A percentile compares a stretch with the other conserved stretches of the same genome.
Conservation (phyloP, 2,888 invertebrate genomes). For the Diploptera punctata region DNA sequence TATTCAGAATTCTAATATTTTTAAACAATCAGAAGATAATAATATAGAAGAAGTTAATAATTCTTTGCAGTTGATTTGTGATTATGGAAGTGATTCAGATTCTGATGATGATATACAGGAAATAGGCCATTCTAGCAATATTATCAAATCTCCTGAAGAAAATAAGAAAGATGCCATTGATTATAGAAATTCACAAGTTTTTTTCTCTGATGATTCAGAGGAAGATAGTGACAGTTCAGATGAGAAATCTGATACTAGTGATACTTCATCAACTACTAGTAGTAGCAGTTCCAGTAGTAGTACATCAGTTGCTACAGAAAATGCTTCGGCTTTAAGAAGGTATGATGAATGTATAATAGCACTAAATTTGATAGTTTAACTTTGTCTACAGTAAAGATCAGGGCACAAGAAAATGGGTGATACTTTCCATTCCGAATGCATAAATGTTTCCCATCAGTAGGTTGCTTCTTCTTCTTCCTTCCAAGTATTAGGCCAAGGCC, state of each 20-base stretch:
- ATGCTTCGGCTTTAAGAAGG: neutral
- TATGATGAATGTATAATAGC: neutral
- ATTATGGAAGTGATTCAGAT: constrained; percentile 27
- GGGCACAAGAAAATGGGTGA: too few species aligned
- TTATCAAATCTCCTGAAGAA: neutral
- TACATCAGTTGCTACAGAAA: constrained; percentile 7
- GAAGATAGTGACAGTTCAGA: neutral
- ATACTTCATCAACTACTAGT: neutral
- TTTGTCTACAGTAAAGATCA: too few species aligned
- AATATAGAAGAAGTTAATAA: neutral
- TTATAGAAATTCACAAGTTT: constrained; percentile 5
- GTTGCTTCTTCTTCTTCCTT: too few species aligned
- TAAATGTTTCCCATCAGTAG: too few species aligned
- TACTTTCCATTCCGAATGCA: too few species aligned
- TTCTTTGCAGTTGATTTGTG: constrained; percentile 10
- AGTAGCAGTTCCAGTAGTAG: neutral
- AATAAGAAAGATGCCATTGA: neutral
- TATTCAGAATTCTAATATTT: neutral
- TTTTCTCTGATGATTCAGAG: neutral
- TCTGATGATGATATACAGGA: neutral
- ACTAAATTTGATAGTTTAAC: neutral
- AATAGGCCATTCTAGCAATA: neutral
- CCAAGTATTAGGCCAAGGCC: too few species aligned
- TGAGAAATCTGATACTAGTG: constrained; percentile 17
- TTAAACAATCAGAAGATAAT: neutral